Base-by-base conservation (phyloP, 2,888 invertebrate genomes). In the Exocentrus adspersus region DNA sequence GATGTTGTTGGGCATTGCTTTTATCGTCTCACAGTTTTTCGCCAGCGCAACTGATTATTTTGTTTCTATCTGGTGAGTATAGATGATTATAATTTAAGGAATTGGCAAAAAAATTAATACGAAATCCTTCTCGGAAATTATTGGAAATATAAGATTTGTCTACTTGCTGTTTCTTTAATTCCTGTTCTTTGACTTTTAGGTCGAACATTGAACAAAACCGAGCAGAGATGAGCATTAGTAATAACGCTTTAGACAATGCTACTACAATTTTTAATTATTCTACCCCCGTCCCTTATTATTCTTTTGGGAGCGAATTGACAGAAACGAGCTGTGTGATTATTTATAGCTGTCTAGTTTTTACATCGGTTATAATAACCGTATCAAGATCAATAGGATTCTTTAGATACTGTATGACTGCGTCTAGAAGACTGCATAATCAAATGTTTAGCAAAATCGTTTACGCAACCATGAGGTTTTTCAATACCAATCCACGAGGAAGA, bases 11-110 rank as follows among this genome's bases (percentile, higher is more conserved):
- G 50, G 67, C 10, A 19, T 64, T 2, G 85, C 90, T 21, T 92
- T 90, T 69, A 72, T 89, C 16, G 65, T 89, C 0, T 86, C 92
- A 0, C 94, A 94, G 82, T 72, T 87, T 4, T 81, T 90, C 41
- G 92, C 90, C 1, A 93, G 92, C 9, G 87, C 87, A 6, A 88
- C 90, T 0, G 94, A 94, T 79, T 93, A 89, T 83, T 94, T 92
- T 85, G 87, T 93, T 5, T 88, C 91, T 3, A 89, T 87, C 76
- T 94, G 93, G 93, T 90, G 74, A 83, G 82, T 76, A 12, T 12
- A 7, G 5, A n/a, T 30, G n/a, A n/a, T n/a, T n/a, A n/a, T n/a
- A n/a, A 3, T 24, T 24, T 24, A 24, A 24, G 7, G 7, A 24
- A 5, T 5, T 24, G 24, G 7, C 24, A 24, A n/a, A n/a, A n/a